Conservation (phyloP, 2,113 vertebrate genomes). For the Semnornis frantzii region DNA sequence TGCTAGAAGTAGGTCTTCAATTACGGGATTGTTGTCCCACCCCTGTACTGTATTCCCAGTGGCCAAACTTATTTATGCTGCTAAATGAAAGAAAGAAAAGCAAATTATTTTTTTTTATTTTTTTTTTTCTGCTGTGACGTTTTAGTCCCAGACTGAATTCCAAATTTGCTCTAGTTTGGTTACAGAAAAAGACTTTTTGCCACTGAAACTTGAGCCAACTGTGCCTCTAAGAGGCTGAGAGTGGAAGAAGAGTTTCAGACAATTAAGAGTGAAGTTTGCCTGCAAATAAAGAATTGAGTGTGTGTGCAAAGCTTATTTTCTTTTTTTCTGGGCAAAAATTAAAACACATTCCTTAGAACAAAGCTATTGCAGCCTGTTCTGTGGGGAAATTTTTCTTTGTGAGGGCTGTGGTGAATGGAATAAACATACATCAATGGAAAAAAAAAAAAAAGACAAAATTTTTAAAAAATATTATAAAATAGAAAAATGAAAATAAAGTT, state of each 20-base stretch:
- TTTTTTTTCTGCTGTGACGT: conserved; percentile 98
- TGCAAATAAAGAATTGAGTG: conserved; percentile 88
- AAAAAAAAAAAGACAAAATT: conserved; percentile 75
- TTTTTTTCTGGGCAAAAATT: conserved; percentile 90
- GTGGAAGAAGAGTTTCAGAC: conserved; percentile 89
- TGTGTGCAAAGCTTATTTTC: conserved; percentile 88
- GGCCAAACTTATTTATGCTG: conserved; percentile 99
- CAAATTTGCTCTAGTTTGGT: conserved; percentile 98
- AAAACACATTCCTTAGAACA: conserved; percentile 99
- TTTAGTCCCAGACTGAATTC: conserved; percentile 99
- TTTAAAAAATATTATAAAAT: conserved; percentile 76
- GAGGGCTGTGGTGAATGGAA: conserved; percentile 90
- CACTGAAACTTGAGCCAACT: conserved; percentile 99
- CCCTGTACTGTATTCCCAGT: conserved; percentile 95
- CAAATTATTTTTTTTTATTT: conserved; percentile 86
- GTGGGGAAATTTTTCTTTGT: conserved; percentile 90
- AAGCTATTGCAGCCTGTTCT: conserved; percentile 91
- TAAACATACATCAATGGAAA: conserved; percentile 74
- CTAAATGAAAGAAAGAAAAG: conserved; percentile 91
- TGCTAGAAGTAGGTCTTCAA: conserved; percentile 89
- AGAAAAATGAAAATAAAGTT: conserved; percentile 78
- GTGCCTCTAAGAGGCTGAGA: conserved; percentile 99
- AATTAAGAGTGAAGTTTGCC: conserved; percentile 91
- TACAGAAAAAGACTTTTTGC: conserved; percentile 90
- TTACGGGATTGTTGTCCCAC: conserved; percentile 83